A percentile compares a stretch with the other conserved stretches of the same genome.
phyloP scores from a whole-genome alignment of 2,113 vertebrate genomes.

The Corythornis cristatus region DNA sequence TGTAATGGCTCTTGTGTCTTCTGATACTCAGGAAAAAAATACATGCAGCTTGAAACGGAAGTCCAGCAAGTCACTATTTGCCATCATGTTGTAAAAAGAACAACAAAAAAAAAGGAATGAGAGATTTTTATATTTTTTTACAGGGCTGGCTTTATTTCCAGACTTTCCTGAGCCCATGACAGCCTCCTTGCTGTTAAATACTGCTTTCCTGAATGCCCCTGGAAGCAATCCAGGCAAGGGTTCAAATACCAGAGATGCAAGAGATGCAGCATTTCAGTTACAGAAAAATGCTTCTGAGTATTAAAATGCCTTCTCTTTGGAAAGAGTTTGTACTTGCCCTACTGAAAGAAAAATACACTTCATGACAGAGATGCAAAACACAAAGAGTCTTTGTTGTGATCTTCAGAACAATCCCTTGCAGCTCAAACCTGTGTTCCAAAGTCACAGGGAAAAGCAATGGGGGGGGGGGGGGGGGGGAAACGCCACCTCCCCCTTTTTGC shows the following conservation, averaged over 20 bases:
- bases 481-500: too few relatives aligned
- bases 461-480: too few relatives aligned
- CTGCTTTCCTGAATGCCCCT: background rate
- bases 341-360: background rate
- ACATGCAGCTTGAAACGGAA: constrained; percentile 7
- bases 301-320: background rate
- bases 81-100: constrained; percentile 6
- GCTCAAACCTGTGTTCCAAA: background rate
- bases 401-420: background rate
- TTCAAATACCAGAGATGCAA: background rate
- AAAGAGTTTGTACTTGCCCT: background rate
- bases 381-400: background rate
- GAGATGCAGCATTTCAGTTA: background rate
- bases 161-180: background rate
- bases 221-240: background rate
- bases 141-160: background rate
- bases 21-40: background rate
- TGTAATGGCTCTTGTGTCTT: constrained; percentile 10
- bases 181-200: background rate
- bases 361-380: background rate
- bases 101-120: background rate
- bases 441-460: background rate
- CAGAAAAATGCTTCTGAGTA: background rate
- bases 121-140: background rate
- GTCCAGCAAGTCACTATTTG: background rate